A percentile compares a stretch with the other conserved stretches of the same genome.
Conservation (phyloP, 1,140 invertebrate genomes). For the Asobara japonica region DNA sequence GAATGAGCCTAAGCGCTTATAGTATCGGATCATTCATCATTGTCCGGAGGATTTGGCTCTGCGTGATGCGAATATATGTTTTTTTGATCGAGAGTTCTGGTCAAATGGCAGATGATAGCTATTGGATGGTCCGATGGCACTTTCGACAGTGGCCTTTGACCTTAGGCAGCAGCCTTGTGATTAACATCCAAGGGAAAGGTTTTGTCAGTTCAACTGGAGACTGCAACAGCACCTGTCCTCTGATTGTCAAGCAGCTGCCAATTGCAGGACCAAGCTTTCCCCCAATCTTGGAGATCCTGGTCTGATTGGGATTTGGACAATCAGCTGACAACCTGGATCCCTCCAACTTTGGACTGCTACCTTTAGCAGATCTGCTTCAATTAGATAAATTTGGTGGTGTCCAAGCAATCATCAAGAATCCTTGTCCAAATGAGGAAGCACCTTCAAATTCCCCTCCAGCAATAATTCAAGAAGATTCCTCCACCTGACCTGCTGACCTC, state of each 20-base stretch:
- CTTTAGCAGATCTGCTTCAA: too few relatives aligned
- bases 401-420: too few relatives aligned
- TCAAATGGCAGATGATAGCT: not conserved
- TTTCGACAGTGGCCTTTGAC: conserved; percentile 18
- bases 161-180: not conserved
- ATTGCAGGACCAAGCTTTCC: too few relatives aligned
- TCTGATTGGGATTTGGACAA: too few relatives aligned
- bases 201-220: not conserved
- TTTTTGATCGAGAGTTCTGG: conserved; percentile 3
- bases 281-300: too few relatives aligned
- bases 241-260: too few relatives aligned
- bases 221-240: not conserved
- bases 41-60: conserved; percentile 22
- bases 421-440: not conserved
- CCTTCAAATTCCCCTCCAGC: not conserved
- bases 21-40: conserved; percentile 29
- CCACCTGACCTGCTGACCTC: conserved; percentile 2
- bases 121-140: not conserved
- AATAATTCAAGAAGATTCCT: not conserved
- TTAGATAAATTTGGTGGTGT: too few relatives aligned
- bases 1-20: conserved; percentile 24
- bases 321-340: too few relatives aligned
- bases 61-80: conserved; percentile 27
- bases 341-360: too few relatives aligned
- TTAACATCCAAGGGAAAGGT: not conserved